Evolutionary conservation across 2,113 vertebrate genomes (phyloP).

Genomic region (Vulpes lagopus): DNA sequence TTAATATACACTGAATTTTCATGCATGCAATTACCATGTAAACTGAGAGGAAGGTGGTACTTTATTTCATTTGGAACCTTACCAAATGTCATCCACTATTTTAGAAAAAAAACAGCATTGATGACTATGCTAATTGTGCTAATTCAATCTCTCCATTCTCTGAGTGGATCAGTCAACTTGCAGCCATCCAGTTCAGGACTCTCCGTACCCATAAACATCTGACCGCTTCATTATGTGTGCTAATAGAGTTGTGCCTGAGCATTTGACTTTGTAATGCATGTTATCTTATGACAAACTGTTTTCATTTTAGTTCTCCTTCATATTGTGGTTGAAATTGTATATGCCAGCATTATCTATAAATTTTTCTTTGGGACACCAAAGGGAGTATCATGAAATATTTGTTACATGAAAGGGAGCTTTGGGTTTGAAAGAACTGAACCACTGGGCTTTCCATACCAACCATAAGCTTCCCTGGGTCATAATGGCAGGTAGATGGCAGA

Average conservation of each 20-base stretch:
- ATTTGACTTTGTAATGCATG: not conserved
- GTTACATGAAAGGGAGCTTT: not conserved
- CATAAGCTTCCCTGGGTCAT: not conserved
- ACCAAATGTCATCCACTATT: not conserved
- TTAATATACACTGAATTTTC: conserved; percentile 28
- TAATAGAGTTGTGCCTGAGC: not conserved
- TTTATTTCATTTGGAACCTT: conserved; percentile 15
- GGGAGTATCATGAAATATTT: not conserved
- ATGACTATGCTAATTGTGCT: not conserved
- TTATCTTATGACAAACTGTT: not conserved
- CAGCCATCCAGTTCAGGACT: not conserved
- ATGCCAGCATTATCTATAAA: conserved; percentile 74
- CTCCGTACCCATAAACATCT: not conserved
- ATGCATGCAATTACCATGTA: not conserved
- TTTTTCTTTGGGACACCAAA: conserved; percentile 34
- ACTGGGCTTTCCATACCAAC: not conserved
- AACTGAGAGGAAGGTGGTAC: not conserved
- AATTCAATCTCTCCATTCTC: not conserved
- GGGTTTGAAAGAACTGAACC: not conserved
- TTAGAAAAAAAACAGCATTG: not conserved
- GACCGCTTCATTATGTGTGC: not conserved
- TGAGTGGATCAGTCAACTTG: not conserved
- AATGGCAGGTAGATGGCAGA: not conserved
- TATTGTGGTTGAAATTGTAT: conserved; percentile 41
- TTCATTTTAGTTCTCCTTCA: conserved; percentile 13